Conservation (phyloP, 1,140 invertebrate genomes). For the Augochlora pura region DNA sequence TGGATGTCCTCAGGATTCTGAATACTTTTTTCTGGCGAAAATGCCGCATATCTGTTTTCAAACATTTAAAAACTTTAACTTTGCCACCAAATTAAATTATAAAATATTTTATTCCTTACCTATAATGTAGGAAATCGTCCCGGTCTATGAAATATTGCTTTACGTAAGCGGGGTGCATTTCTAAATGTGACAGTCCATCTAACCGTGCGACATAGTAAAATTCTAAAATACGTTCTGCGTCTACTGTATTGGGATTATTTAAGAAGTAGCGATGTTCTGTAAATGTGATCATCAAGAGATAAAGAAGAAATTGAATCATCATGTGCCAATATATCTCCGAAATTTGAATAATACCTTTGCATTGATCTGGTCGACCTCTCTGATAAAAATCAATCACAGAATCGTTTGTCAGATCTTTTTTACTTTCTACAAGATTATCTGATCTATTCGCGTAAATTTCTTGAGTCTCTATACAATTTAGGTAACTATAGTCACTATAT, state of each 20-base stretch:
- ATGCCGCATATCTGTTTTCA: constrained; percentile 54
- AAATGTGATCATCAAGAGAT: constrained; percentile 8
- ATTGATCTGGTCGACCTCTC: constrained; percentile 85
- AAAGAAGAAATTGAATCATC: neutral
- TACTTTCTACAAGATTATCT: constrained; percentile 84
- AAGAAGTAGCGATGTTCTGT: constrained; percentile 84
- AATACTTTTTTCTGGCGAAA: constrained; percentile 29
- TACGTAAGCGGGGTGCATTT: constrained; percentile 82
- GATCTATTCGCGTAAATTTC: constrained; percentile 87
- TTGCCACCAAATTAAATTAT: neutral
- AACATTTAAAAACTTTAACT: constrained; percentile 17
- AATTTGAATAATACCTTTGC: constrained; percentile 81
- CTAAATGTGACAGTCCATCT: constrained; percentile 84
- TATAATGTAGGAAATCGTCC: constrained; percentile 83
- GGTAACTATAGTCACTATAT: constrained; percentile 86
- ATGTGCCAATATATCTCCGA: neutral
- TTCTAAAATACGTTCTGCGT: constrained; percentile 83
- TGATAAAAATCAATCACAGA: constrained; percentile 84
- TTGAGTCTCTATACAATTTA: constrained; percentile 81
- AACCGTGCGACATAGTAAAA: constrained; percentile 86
- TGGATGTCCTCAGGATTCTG: constrained; percentile 36
- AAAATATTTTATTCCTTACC: constrained; percentile 64
- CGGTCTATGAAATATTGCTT: constrained; percentile 84
- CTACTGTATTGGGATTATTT: constrained; percentile 78
- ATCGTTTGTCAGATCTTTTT: constrained; percentile 82